Evolutionary conservation across 2,797 vertebrate genomes (phyloP).

Genomic region (Argentina silus): DNA sequence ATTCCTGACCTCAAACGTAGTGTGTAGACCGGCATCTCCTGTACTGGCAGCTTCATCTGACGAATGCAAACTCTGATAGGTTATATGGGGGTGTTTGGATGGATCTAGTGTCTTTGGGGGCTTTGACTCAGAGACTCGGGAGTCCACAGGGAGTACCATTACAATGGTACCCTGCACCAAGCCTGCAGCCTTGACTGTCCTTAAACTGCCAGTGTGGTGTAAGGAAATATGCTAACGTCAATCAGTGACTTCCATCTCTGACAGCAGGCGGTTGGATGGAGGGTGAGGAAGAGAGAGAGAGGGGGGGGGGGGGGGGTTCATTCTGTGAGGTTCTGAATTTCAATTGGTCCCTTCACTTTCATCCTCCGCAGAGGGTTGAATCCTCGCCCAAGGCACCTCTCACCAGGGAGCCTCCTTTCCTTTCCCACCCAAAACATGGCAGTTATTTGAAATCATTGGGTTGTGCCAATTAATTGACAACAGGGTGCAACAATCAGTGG

Average conservation of each 20-base stretch:
- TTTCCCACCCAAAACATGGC: conserved; percentile 51
- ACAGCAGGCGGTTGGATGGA: conserved; percentile 37
- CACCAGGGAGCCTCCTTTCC: conserved; percentile 35
- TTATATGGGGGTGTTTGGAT: background rate
- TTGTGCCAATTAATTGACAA: conserved; percentile 53
- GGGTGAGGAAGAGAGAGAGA: conserved; percentile 31
- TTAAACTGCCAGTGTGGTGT: conserved; percentile 42
- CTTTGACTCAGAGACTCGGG: background rate
- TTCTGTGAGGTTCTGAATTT: conserved; percentile 55
- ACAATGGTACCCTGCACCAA: conserved; percentile 51
- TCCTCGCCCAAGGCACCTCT: conserved; percentile 52
- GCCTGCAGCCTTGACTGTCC: conserved; percentile 54
- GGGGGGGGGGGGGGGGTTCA: conserved; percentile 16
- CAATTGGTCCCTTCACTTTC: conserved; percentile 51
- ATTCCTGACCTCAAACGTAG: too few relatives aligned
- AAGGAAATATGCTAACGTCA: conserved; percentile 71
- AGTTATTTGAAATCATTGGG: conserved; percentile 42
- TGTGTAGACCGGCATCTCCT: too few relatives aligned
- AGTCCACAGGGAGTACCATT: conserved; percentile 34
- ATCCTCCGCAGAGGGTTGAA: conserved; percentile 46
- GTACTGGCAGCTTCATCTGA: too few relatives aligned
- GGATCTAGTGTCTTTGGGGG: background rate
- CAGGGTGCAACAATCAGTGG: conserved; percentile 35
- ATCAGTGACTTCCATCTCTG: conserved; percentile 58
- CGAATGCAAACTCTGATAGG: background rate